These are phyloP conservation scores for Tortrix viridana DNA, from an alignment of 2,888 invertebrate species.

Conservation along the genomic window DNA sequence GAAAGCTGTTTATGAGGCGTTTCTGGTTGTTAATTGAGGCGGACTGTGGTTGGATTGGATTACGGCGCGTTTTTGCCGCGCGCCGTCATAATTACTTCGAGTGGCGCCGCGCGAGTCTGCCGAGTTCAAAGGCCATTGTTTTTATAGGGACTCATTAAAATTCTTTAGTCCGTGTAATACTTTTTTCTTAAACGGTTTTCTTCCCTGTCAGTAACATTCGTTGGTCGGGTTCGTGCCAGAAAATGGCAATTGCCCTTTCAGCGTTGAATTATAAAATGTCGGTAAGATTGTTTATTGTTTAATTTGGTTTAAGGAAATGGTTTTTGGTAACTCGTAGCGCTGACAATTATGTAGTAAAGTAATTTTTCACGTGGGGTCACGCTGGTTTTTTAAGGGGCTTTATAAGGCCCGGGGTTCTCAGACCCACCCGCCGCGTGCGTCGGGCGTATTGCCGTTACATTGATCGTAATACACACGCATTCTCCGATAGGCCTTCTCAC, in stretches of 20 bases:
- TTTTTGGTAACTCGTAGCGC: neutral
- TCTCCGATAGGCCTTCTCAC: too few species aligned
- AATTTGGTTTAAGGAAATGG: neutral
- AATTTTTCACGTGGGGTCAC: too few species aligned
- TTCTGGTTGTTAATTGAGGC: slow-evolving; percentile 62
- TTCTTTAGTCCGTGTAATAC: slow-evolving; percentile 47
- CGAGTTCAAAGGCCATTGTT: slow-evolving; percentile 54
- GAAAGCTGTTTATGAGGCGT: slow-evolving; percentile 46
- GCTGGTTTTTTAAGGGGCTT: too few species aligned
- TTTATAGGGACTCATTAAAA: slow-evolving; percentile 61
- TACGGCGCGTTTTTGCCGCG: slow-evolving; percentile 62
- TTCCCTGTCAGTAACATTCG: slow-evolving; percentile 12
- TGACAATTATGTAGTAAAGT: too few species aligned
- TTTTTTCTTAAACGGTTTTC: slow-evolving; percentile 25
- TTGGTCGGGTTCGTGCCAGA: slow-evolving; percentile 21
- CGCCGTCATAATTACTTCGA: slow-evolving; percentile 59
- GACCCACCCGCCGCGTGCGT: too few species aligned
- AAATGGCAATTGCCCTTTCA: slow-evolving; percentile 3
- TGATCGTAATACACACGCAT: too few species aligned
- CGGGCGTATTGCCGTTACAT: too few species aligned
- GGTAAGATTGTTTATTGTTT: neutral
- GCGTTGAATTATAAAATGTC: slow-evolving; percentile 14
- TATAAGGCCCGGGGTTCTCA: too few species aligned
- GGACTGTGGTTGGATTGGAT: slow-evolving; percentile 56
- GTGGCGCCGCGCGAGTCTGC: slow-evolving; percentile 51